Base-by-base conservation (phyloP, 2,797 vertebrate genomes). In the Danio choprae region DNA sequence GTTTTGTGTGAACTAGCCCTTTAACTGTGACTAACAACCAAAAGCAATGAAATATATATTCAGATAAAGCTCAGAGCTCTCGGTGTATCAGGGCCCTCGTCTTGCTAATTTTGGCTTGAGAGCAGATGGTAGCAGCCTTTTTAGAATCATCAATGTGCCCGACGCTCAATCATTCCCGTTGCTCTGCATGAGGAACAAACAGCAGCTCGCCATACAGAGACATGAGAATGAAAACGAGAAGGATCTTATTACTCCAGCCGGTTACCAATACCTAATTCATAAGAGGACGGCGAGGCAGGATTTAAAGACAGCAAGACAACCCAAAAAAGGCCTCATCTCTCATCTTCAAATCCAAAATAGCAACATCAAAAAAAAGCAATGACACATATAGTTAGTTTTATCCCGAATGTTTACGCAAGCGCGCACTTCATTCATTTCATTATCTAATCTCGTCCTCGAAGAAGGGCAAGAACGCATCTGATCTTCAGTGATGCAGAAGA, bases 211-310 rank as follows among this genome's bases (percentile, higher is more conserved):
- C 40, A 81, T 7, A 60, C 44, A 41, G 63, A 48, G 41, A 50
- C 29, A 5, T 38, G 40, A 41, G 44, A 20, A 58, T 8, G 18
- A 29, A 67, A 41, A 48, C 16, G 8, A 64, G 60, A 64, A 50
- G 63, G 55, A 69, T 74, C 62, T 59, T 74, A 8, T 82, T 69
- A 80, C 68, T 20, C 44, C 44, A 51, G 44, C 64, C 53, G 59
- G 20, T 15, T 18, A 38, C 8, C 9, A 10, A 77, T 82, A 71
- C 44, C 40, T 60, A 63, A 82, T 76, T 76, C 71, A 79, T 68
- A 73, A 62, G 65, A 40, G 58, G 13, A 6, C 44, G 40, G n/a
- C 10, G 3, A 74, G 53, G 48, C 59, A 48, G 5, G 6, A 11
- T 38, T 60, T 16, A 40, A 43, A 41, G 29, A 67, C 1, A 59